Conservation (phyloP, 2,797 vertebrate species). For the Phrynocephalus forsythii region DNA sequence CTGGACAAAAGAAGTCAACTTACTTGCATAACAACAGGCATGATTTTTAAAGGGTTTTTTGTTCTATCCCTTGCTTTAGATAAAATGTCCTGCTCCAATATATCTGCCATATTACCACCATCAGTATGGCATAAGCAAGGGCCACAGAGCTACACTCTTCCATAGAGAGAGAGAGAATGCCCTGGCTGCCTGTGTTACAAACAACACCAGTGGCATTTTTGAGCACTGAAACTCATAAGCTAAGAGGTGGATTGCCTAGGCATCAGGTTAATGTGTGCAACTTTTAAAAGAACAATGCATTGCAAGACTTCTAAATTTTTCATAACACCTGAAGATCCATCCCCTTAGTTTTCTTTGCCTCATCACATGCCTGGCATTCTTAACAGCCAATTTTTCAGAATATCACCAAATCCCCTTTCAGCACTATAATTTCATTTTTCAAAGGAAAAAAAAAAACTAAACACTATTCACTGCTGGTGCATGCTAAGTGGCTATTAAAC, state of each 20-base stretch:
- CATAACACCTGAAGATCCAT: conserved; percentile 5
- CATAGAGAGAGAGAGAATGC: too few species aligned
- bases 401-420: conserved; percentile 38
- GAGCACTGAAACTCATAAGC: too few species aligned
- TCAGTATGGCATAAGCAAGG: too few species aligned
- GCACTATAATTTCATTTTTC: conserved; percentile 45
- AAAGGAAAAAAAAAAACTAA: conserved; percentile 21
- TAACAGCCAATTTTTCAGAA: conserved; percentile 36
- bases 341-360: conserved; percentile 8
- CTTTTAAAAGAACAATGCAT: neutral
- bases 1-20: neutral
- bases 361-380: conserved; percentile 7
- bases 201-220: too few species aligned
- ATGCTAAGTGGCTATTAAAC: conserved; percentile 11
- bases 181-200: too few species aligned
- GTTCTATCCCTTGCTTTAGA: too few species aligned
- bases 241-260: too few species aligned
- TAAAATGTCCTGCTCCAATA: too few species aligned
- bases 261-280: too few species aligned
- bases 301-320: neutral
- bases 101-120: too few species aligned
- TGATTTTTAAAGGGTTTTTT: too few species aligned
- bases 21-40: neutral
- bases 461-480: conserved; percentile 22
- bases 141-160: too few species aligned